Percentiles rank a stretch among this genome's conserved stretches.
phyloP scores from a whole-genome alignment of 2,113 vertebrate genomes.

The Ptyas mucosa region DNA sequence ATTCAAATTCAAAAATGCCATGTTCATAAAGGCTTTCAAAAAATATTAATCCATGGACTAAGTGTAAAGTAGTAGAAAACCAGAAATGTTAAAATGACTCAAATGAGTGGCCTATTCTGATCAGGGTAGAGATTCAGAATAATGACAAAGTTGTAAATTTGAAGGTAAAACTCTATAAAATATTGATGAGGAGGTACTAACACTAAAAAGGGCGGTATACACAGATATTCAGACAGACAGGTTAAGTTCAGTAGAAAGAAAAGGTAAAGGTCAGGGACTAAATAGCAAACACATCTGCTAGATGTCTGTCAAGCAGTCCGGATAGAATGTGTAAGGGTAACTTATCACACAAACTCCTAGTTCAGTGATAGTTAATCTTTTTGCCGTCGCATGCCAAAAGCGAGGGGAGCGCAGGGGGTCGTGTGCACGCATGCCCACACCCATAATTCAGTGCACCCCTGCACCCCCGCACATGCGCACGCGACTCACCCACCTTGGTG shows the following conservation, averaged over 20 bases:
- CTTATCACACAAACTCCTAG: neutral
- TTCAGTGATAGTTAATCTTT: too few relatives aligned
- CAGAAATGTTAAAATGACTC: neutral
- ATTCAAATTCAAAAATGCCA: neutral
- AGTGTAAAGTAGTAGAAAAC: neutral
- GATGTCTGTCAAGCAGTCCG: neutral
- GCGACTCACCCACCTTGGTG: too few relatives aligned
- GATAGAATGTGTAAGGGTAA: neutral
- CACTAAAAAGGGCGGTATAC: neutral
- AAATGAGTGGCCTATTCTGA: neutral
- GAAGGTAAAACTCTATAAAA: neutral
- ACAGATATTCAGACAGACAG: neutral
- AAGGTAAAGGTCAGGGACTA: neutral
- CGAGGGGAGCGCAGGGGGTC: too few relatives aligned
- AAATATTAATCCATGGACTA: neutral
- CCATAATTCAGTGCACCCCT: too few relatives aligned
- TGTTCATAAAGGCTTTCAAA: neutral
- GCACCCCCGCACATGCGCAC: too few relatives aligned
- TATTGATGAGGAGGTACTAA: neutral
- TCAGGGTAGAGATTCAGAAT: neutral
- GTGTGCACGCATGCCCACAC: too few relatives aligned
- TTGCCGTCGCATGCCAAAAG: too few relatives aligned
- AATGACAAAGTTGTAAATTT: neutral
- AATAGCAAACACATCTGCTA: neutral
- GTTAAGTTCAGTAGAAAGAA: neutral